These are phyloP conservation scores for Penaeus monodon DNA, from an alignment of 2,888 invertebrate genomes.

Conservation along the genomic window DNA sequence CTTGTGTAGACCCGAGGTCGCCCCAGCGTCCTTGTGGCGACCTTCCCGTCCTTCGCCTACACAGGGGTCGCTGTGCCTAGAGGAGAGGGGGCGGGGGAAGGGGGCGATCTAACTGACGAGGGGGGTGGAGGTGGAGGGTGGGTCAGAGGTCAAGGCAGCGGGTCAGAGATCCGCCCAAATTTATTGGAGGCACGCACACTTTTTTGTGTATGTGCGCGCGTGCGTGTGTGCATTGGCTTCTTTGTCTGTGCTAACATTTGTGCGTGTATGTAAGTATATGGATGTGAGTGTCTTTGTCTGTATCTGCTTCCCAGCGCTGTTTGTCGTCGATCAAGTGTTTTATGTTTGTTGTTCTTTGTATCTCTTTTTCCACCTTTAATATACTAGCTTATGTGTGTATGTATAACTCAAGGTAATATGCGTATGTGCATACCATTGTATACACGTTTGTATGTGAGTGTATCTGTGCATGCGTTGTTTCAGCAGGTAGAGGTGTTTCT, in stretches of 20 bases:
- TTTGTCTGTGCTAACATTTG: too few relatives aligned
- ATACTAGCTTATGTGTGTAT: too few relatives aligned
- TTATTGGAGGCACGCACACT: conserved; percentile 20
- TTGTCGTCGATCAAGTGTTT: background rate
- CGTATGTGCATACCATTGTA: background rate
- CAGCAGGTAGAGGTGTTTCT: background rate
- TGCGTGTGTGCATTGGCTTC: background rate
- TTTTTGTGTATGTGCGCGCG: conserved; percentile 1
- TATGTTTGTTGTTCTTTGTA: too few relatives aligned
- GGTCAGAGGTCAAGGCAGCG: conserved; percentile 19
- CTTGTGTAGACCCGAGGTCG: background rate
- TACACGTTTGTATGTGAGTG: background rate
- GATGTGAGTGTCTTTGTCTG: background rate
- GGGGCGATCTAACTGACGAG: background rate
- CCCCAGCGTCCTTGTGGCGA: conserved; percentile 10
- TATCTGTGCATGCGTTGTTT: background rate
- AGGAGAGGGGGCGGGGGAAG: background rate
- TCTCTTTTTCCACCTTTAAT: too few relatives aligned
- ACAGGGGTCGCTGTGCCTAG: conserved; percentile 1
- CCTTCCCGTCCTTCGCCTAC: conserved; percentile 6
- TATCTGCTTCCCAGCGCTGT: background rate
- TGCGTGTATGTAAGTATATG: background rate
- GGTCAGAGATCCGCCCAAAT: conserved; percentile 32
- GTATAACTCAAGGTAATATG: too few relatives aligned
- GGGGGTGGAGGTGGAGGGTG: background rate